Evolutionary conservation across 2,113 vertebrate species (phyloP).

Genomic region (Zonotrichia leucophrys): DNA sequence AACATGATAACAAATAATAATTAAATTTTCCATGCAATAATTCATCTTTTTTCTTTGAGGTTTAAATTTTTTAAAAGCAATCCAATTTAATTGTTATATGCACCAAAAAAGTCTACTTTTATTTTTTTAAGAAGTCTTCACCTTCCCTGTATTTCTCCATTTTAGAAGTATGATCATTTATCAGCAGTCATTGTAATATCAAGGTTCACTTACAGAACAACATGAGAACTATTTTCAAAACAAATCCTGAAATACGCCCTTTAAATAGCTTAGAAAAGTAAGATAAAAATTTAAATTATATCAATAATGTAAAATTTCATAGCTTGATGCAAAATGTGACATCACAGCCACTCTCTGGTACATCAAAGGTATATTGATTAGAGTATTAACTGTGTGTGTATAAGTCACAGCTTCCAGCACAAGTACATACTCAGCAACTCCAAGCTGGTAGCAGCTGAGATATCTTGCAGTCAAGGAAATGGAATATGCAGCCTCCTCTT

Average conservation of each 20-base stretch:
- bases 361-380: background rate
- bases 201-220: background rate
- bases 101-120: background rate
- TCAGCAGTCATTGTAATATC: background rate
- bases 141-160: background rate
- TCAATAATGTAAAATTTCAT: background rate
- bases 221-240: background rate
- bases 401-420: background rate
- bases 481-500: background rate
- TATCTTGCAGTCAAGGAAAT: background rate
- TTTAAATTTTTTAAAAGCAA: background rate
- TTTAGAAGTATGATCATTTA: background rate
- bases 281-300: background rate
- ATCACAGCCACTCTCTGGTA: background rate
- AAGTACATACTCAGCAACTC: background rate
- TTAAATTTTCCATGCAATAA: background rate
- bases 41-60: background rate
- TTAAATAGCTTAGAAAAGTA: background rate
- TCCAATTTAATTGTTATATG: background rate
- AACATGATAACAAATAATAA: background rate
- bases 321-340: background rate
- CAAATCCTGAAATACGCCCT: background rate
- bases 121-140: background rate
- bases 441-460: background rate
- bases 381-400: background rate